Evolutionary conservation across 2,113 vertebrate genomes (phyloP).

Genomic region (Semnornis frantzii): DNA sequence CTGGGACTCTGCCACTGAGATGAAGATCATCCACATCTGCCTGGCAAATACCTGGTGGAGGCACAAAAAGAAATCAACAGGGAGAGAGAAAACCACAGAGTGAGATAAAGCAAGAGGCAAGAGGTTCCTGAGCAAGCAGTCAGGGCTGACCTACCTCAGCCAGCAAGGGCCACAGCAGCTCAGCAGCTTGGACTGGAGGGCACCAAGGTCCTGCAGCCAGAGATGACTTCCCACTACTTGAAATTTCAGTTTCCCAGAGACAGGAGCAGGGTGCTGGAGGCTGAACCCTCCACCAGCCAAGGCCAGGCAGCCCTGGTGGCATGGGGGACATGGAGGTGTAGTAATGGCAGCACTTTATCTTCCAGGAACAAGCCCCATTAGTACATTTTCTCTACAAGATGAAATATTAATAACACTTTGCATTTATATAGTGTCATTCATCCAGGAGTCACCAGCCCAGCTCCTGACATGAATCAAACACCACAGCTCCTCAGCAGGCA

Average conservation of each 20-base stretch:
- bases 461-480: conserved; percentile 51
- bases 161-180: background rate
- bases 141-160: background rate
- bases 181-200: background rate
- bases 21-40: background rate
- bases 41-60: background rate
- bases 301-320: background rate
- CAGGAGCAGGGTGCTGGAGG: background rate
- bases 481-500: background rate
- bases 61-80: background rate
- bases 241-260: background rate
- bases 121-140: background rate
- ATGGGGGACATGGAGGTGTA: background rate
- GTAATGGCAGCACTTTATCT: conserved; percentile 53
- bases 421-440: conserved; percentile 65
- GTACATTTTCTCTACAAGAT: conserved; percentile 61
- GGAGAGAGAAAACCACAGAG: background rate
- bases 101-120: background rate
- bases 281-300: background rate
- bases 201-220: background rate
- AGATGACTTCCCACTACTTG: background rate
- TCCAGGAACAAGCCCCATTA: conserved; percentile 58
- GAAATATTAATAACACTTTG: conserved; percentile 69
- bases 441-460: conserved; percentile 38
- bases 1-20: background rate